Percentiles rank a stretch among this genome's conserved stretches.
These are phyloP conservation scores for Diploscapter pachys DNA, from an alignment of 1,140 invertebrate species.

Conservation along the genomic window DNA sequence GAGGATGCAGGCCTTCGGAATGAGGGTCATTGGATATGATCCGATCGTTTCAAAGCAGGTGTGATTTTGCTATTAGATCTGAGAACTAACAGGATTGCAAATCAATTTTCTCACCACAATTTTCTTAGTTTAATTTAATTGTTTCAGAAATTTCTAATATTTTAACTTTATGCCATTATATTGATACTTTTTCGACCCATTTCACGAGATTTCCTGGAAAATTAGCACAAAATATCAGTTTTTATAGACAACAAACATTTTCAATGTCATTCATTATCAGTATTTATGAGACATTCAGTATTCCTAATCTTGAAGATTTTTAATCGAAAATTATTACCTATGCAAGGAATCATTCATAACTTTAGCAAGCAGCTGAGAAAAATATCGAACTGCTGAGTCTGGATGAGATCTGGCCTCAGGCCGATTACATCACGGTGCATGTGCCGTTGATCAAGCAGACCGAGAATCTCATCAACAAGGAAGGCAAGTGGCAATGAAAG, in stretches of 20 bases:
- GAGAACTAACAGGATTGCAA: too few species aligned
- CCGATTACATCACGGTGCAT: conserved; percentile 95
- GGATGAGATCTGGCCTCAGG: conserved; percentile 82
- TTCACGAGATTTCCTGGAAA: too few species aligned
- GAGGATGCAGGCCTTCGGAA: conserved; percentile 90
- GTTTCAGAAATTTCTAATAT: too few species aligned
- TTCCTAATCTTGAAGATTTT: background rate
- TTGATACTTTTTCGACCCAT: too few species aligned
- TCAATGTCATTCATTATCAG: too few species aligned
- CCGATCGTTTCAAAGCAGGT: conserved; percentile 77
- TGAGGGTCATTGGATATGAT: conserved; percentile 90
- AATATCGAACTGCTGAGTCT: conserved; percentile 75
- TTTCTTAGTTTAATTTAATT: too few species aligned
- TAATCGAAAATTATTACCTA: background rate
- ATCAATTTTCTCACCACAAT: too few species aligned
- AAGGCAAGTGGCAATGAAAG: conserved; percentile 24
- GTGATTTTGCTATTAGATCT: too few species aligned
- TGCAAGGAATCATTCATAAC: conserved; percentile 12
- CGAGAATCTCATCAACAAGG: conserved; percentile 79
- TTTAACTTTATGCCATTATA: too few species aligned
- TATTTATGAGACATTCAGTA: too few species aligned
- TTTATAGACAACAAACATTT: too few species aligned
- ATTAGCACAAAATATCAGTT: too few species aligned
- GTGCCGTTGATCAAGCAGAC: conserved; percentile 90
- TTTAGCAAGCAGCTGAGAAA: conserved; percentile 67